A percentile compares a stretch with the other conserved stretches of the same genome.
These are phyloP conservation scores for Chaenogobius annularis DNA, from an alignment of 2,113 vertebrate genomes.

Conservation along the genomic window DNA sequence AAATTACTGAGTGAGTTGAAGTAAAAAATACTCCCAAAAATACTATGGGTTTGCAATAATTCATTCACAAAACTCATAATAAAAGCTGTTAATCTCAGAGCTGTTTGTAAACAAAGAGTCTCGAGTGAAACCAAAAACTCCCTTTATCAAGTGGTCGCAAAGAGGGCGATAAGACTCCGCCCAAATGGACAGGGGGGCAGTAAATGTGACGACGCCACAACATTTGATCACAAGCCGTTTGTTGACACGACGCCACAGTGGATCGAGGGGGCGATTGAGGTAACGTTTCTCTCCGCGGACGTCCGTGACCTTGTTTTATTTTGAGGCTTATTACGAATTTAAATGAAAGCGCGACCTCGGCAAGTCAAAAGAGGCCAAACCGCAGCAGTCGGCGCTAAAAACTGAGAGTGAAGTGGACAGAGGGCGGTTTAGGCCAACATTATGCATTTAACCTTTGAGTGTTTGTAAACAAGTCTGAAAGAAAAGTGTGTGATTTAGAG, in stretches of 20 bases:
- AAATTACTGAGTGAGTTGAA: too few relatives aligned
- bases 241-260: background rate
- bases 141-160: too few relatives aligned
- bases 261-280: background rate
- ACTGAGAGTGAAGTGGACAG: background rate
- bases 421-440: background rate
- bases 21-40: too few relatives aligned
- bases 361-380: background rate
- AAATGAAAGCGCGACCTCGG: background rate
- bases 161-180: background rate
- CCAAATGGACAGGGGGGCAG: background rate
- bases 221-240: background rate
- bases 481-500: background rate
- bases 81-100: too few relatives aligned
- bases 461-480: background rate
- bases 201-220: background rate
- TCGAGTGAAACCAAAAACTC: too few relatives aligned
- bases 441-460: background rate
- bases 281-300: background rate
- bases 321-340: slow-evolving; percentile 3
- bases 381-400: background rate
- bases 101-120: too few relatives aligned
- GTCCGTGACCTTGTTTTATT: background rate
- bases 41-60: too few relatives aligned
- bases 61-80: too few relatives aligned